Conservation (phyloP, 2,888 invertebrate species). For the Pharmacophagus antenor region DNA sequence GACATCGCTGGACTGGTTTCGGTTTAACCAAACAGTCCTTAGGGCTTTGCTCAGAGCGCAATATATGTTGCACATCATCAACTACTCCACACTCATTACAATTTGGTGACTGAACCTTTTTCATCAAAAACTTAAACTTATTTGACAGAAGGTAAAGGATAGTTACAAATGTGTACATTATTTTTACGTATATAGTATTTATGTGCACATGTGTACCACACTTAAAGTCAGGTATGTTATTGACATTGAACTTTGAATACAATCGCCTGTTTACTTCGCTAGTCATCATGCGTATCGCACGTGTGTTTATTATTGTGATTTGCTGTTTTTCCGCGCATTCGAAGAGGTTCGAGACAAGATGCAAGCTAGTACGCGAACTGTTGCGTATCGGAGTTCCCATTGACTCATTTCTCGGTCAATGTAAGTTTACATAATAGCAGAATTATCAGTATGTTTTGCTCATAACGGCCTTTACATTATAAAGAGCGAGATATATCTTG, state of each 20-base stretch:
- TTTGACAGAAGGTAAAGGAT: too few relatives aligned
- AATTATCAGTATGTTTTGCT: too few relatives aligned
- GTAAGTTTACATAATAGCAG: conserved; percentile 46
- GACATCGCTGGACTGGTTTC: too few relatives aligned
- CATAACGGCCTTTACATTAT: too few relatives aligned
- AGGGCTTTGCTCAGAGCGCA: too few relatives aligned
- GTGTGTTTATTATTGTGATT: conserved; percentile 42
- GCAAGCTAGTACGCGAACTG: conserved; percentile 61
- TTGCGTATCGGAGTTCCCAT: conserved; percentile 54
- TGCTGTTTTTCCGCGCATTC: conserved; percentile 33
- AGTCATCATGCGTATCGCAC: conserved; percentile 50
- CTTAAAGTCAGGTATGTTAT: not conserved
- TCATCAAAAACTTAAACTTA: too few relatives aligned
- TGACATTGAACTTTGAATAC: conserved; percentile 22
- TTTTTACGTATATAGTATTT: not conserved
- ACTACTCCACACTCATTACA: too few relatives aligned
- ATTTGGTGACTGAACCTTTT: too few relatives aligned
- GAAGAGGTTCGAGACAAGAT: conserved; percentile 59
- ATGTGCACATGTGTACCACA: not conserved
- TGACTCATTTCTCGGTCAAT: conserved; percentile 62
- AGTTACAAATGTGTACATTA: not conserved
- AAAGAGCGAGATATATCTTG: too few relatives aligned
- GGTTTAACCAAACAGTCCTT: too few relatives aligned
- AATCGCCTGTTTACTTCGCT: conserved; percentile 24
- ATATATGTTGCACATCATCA: too few relatives aligned